Base-by-base conservation (phyloP, 2,113 vertebrate genomes). In the Oryzias curvinotus region DNA sequence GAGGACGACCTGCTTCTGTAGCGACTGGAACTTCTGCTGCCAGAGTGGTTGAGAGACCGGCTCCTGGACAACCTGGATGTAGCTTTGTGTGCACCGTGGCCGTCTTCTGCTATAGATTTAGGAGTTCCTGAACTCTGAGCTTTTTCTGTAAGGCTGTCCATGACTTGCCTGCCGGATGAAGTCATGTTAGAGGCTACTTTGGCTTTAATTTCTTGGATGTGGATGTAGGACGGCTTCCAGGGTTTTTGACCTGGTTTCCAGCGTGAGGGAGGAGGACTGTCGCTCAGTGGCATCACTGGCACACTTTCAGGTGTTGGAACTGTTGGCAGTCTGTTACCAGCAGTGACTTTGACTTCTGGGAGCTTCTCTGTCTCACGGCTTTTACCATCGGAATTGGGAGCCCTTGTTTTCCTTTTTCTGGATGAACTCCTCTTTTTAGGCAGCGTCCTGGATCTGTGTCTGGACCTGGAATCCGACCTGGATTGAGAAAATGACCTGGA, bases 211-310 rank as follows among this genome's bases (percentile, higher is more conserved):
- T 97, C 95, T 83, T 95, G 95, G 71, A 96, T 92, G 7, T 94
- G 90, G 56, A 98, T 91, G 0, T 99, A 99, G 0, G 97, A 98
- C 0, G 97, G 94, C 53, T 98, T 99, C 97, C 97, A 99, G 0
- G 97, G 97, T 71, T 99, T 99, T 65, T 98, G 97, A 4, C 94
- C 97, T 10, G 97, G 97, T 73, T 98, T 98, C 97, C 97, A 99
- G 50, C 97, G 90, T 0, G 97, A 99, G n/a, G 97, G 97, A 0
- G 97, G 97, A 1, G 97, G 97, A 13, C 97, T 99, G 52, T 99
- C 97, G 41, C 97, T 99, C 54, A 99, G 58, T 0, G 97, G 96
- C 60, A 98, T 94, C 7, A 95, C 94, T 5, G 95, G 91, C 53
- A 93, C 90, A 64, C 4, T 93, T 68, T 97, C 96, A 3, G 93